Evolutionary conservation across 1,140 invertebrate genomes (phyloP).

Genomic region (Yoshiicerus persimilis): DNA sequence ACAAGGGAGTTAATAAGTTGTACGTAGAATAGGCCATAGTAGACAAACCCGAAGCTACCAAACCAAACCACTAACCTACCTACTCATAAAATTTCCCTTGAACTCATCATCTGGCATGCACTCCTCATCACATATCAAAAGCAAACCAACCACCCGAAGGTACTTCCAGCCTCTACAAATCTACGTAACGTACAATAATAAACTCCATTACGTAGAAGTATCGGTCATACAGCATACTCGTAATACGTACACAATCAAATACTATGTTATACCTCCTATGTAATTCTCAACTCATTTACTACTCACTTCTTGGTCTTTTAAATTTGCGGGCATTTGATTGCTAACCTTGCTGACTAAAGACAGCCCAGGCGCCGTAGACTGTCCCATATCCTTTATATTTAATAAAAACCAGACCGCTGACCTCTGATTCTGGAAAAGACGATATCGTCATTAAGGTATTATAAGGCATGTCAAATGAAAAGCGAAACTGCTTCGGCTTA

Average conservation of each 20-base stretch:
- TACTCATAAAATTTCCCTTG: constrained; percentile 10
- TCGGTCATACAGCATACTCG: not conserved
- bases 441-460: not conserved
- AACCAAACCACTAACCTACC: not conserved
- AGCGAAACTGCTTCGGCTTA: too few relatives aligned
- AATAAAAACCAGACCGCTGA: not conserved
- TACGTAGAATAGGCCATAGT: not conserved
- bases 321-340: not conserved
- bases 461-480: not conserved
- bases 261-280: not conserved
- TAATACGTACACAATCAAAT: not conserved
- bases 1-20: not conserved
- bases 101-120: constrained; percentile 15
- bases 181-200: not conserved
- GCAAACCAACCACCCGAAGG: not conserved
- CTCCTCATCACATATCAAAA: not conserved
- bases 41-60: not conserved
- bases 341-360: not conserved
- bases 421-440: not conserved
- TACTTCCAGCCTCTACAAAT: not conserved
- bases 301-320: not conserved
- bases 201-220: not conserved
- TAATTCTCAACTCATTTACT: not conserved
- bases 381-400: not conserved
- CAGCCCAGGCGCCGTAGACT: not conserved